phyloP scores from a whole-genome alignment of 2,113 vertebrate species.

The Leucosticte australis region DNA sequence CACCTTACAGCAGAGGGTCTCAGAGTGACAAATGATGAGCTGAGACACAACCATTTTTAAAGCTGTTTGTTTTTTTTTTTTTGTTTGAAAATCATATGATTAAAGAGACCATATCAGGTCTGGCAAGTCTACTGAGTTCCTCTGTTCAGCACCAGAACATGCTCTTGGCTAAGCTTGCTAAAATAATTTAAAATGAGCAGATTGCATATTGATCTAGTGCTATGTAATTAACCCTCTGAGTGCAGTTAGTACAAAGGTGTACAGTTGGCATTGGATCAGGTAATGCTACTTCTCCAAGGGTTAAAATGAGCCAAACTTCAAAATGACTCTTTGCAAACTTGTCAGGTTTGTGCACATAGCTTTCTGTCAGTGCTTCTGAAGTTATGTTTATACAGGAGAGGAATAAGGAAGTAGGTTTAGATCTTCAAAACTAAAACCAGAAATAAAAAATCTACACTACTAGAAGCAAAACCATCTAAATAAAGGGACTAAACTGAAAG shows the following conservation, averaged over 20 bases:
- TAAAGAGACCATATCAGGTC: not conserved
- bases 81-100: not conserved
- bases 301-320: not conserved
- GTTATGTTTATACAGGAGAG: not conserved
- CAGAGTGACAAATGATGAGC: not conserved
- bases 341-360: not conserved
- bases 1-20: not conserved
- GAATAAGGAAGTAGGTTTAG: not conserved
- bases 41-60: not conserved
- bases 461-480: not conserved
- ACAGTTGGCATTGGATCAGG: not conserved
- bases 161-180: not conserved
- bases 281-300: not conserved
- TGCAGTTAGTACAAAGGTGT: not conserved
- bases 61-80: not conserved
- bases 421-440: constrained; percentile 1
- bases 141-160: not conserved
- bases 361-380: constrained; percentile 30
- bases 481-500: not conserved
- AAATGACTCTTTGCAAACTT: not conserved
- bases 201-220: not conserved
- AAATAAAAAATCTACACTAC: not conserved
- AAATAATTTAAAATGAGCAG: not conserved
- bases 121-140: not conserved
- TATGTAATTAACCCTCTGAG: not conserved